Percentiles rank a stretch among this genome's conserved stretches.
Evolutionary conservation across 2,113 vertebrate species (phyloP).

Genomic region (Pipra filicauda): DNA sequence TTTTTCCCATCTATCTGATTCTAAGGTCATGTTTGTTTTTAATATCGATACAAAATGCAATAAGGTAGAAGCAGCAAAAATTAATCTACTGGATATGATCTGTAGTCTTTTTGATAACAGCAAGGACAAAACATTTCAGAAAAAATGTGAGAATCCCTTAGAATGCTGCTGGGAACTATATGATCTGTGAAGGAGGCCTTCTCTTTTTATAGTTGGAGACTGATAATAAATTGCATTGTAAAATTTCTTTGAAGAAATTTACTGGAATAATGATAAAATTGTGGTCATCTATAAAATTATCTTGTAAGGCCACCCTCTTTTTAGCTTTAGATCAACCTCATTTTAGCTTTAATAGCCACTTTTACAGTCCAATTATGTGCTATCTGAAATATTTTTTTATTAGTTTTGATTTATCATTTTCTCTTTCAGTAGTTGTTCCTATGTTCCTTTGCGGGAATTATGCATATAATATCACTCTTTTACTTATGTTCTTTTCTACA

Average conservation of each 20-base stretch:
- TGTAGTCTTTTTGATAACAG: neutral
- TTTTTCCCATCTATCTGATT: neutral
- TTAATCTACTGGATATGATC: neutral
- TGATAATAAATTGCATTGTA: neutral
- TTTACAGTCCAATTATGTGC: neutral
- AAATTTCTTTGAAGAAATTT: neutral
- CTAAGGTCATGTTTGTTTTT: neutral
- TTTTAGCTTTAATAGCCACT: neutral
- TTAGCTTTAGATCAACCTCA: neutral
- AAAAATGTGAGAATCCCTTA: neutral
- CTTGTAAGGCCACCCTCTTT: neutral
- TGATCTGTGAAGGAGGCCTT: neutral
- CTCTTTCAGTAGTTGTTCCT: neutral
- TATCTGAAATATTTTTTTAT: neutral
- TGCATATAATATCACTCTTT: neutral
- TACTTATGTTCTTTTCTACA: neutral
- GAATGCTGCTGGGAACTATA: neutral
- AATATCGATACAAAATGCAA: neutral
- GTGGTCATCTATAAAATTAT: neutral
- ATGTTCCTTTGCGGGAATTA: neutral
- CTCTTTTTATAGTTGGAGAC: neutral
- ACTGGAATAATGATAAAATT: neutral
- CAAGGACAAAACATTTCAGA: neutral
- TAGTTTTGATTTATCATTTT: neutral
- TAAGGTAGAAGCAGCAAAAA: neutral